These are phyloP conservation scores for Panagrolaimus sp. DNA, from an alignment of 1,140 invertebrate genomes.

Conservation along the genomic window DNA sequence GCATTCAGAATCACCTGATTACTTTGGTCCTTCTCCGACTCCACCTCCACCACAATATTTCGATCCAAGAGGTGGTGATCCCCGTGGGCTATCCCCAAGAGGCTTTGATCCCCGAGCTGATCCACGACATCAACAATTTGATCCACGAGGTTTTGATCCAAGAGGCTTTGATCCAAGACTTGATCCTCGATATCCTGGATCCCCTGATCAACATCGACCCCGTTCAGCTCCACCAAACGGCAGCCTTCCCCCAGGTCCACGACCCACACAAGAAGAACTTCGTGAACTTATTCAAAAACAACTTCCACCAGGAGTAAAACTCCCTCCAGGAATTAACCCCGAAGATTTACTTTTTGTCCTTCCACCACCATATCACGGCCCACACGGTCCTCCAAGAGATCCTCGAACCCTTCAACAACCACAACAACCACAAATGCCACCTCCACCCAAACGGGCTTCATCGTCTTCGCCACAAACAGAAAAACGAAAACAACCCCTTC, in stretches of 20 bases:
- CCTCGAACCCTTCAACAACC: not conserved
- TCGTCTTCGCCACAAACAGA: constrained; percentile 9
- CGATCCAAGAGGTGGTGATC: not conserved
- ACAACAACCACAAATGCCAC: constrained; percentile 27
- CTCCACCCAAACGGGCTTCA: constrained; percentile 2
- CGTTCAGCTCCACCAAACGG: not conserved
- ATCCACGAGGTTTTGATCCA: not conserved
- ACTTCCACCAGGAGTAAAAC: constrained; percentile 26
- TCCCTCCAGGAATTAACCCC: constrained; percentile 33
- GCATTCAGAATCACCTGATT: not conserved
- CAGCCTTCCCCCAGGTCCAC: not conserved
- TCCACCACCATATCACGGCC: constrained; percentile 21
- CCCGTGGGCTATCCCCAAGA: not conserved
- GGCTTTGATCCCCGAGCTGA: not conserved
- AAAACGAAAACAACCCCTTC: constrained; percentile 34
- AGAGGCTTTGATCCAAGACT: not conserved
- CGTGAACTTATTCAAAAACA: constrained; percentile 14
- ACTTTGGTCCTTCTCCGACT: not conserved
- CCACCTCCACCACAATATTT: not conserved
- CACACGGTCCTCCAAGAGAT: constrained; percentile 10
- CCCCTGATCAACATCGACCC: not conserved
- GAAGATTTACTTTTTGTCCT: constrained; percentile 24
- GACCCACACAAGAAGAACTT: constrained; percentile 14
- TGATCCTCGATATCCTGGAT: not conserved
- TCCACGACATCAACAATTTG: not conserved